Conservation (phyloP, 2,113 vertebrate species). For the Corythornis madagascariensis region DNA sequence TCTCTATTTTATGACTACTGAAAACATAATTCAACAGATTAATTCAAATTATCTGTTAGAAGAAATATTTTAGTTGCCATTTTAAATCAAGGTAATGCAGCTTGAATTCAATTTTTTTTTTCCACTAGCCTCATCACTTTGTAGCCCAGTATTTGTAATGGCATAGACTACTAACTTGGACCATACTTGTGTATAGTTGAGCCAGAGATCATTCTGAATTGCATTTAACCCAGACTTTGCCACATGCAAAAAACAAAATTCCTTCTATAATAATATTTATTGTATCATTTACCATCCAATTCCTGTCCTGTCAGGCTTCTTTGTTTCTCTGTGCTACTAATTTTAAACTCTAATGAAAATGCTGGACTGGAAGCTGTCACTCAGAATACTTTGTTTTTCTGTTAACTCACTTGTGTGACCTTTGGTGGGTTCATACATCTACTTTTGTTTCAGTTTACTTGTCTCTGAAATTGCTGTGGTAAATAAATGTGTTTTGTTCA, state of each 20-base stretch:
- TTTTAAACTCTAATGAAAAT: not conserved
- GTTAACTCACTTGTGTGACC: slow-evolving; percentile 6
- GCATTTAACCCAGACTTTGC: not conserved
- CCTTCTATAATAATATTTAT: not conserved
- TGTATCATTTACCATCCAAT: not conserved
- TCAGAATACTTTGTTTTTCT: not conserved
- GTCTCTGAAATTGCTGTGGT: slow-evolving; percentile 13
- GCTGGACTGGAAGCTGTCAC: not conserved
- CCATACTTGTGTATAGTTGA: not conserved
- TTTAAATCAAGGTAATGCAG: slow-evolving; percentile 45
- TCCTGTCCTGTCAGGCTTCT: not conserved
- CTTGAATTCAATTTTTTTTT: not conserved
- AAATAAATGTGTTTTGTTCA: slow-evolving; percentile 16
- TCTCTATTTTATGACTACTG: not conserved
- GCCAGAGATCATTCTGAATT: not conserved
- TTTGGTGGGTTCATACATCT: slow-evolving; percentile 36
- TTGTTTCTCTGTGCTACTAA: not conserved
- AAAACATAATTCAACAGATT: slow-evolving; percentile 9
- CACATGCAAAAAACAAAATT: not conserved
- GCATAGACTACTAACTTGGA: not conserved
- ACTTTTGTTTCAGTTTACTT: slow-evolving; percentile 14
- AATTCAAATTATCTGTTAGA: not conserved
- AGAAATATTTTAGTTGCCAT: slow-evolving; percentile 33
- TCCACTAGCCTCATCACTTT: not conserved
- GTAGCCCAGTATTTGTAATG: not conserved